Base-by-base conservation (phyloP, 2,888 invertebrate species). In the Brachylomia viminalis region DNA sequence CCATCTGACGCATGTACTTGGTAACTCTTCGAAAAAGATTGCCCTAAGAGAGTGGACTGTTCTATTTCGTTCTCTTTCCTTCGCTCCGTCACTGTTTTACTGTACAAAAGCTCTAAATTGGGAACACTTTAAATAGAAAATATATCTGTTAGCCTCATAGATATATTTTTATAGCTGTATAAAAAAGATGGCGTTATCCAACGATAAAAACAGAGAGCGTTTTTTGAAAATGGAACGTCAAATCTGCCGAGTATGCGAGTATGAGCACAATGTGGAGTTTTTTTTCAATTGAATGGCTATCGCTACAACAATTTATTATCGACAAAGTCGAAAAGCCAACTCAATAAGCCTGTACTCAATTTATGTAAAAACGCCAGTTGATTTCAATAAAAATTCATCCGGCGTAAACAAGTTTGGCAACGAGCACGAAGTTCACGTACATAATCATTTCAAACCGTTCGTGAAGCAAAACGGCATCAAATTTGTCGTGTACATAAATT, bases 401-500 rank as follows among this genome's bases (percentile, higher is more conserved):
- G 65, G 80, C 83, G 87, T 86, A 86, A 87, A 84, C 77, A 85
- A 86, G 83, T 88, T 88, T 88, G 85, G 87, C 89, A 86, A 75
- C 84, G 65, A 81, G 86, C 77, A 84, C 88, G 77, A 87, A 88
- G 79, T 86, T 87, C 83, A 74, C 79, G 85, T 88, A 83, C 79
- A 80, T 80, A 87, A 89, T 88, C 82, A 89, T 89, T 89, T 89
- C 86, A 86, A 90, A 86, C 89, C 86, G 79, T 88, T 85, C 83
- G 85, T 84, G 83, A 79, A 87, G 82, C 87, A 86, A 87, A 89
- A 89, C 84, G 86, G 87, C 89, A 89, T 89, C 88, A 91, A 91
- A 91, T 91, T 88, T 90, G 90, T 90, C 89, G 86, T 88, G 82
- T 88, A 89, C 86, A 91, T 90, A 91, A 91, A 92, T 90, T 89